These are phyloP conservation scores for Drosophila testacea DNA, from an alignment of 2,888 invertebrate species.

Conservation along the genomic window DNA sequence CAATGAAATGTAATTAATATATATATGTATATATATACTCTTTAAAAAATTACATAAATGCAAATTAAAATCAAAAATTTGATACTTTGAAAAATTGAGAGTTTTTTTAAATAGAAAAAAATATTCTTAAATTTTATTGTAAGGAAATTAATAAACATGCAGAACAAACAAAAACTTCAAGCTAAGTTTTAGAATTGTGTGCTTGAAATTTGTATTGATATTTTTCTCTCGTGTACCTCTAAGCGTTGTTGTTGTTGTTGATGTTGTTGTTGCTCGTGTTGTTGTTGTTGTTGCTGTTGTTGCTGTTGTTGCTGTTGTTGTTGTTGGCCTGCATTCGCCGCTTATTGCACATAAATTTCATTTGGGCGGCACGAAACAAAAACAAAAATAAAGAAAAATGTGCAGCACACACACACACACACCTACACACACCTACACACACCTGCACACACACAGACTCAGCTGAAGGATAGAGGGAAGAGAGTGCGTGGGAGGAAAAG, in stretches of 20 bases:
- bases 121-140: too few species aligned
- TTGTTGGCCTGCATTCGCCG: conserved; percentile 71
- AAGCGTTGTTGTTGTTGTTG: conserved; percentile 38
- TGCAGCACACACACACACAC: conserved; percentile 5
- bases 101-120: too few species aligned
- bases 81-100: too few species aligned
- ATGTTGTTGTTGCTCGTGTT: conserved; percentile 19
- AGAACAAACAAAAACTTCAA: too few species aligned
- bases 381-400: conserved; percentile 27
- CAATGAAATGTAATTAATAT: too few species aligned
- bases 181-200: too few species aligned
- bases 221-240: conserved; percentile 22
- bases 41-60: too few species aligned
- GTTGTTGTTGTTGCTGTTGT: conserved; percentile 20
- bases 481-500: conserved; percentile 1
- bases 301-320: conserved; percentile 26
- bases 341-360: conserved; percentile 71
- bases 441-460: conserved; percentile 21
- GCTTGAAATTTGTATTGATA: too few species aligned
- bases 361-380: conserved; percentile 47
- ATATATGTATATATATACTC: too few species aligned
- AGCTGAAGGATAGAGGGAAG: too few species aligned
- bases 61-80: too few species aligned
- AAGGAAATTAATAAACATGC: too few species aligned
- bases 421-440: background rate